These are phyloP conservation scores for Chrysodeixis includens DNA, from an alignment of 2,888 invertebrate species.

Conservation along the genomic window DNA sequence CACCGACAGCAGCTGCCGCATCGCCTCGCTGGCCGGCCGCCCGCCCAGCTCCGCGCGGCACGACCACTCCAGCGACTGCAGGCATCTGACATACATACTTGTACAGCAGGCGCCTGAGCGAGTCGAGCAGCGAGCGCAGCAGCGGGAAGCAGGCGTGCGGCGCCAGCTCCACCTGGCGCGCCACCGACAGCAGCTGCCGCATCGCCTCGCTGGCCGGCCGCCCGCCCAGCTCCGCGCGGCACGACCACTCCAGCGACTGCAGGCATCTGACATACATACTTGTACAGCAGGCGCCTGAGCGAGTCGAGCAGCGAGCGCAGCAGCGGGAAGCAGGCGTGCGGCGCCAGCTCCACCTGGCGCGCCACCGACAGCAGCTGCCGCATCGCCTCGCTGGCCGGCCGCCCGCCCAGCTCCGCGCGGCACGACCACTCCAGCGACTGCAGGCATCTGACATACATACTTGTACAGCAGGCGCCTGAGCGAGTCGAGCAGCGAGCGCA, in stretches of 20 bases:
- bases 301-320: constrained; percentile 75
- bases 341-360: constrained; percentile 91
- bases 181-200: constrained; percentile 91
- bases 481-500: constrained; percentile 72
- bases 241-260: constrained; percentile 78
- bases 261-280: constrained; percentile 82
- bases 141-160: constrained; percentile 79
- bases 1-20: constrained; percentile 91
- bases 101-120: constrained; percentile 73
- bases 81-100: constrained; percentile 82
- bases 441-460: constrained; percentile 79
- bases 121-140: constrained; percentile 73
- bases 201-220: constrained; percentile 90
- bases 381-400: constrained; percentile 90
- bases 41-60: constrained; percentile 77
- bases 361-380: constrained; percentile 92
- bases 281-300: constrained; percentile 74
- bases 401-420: constrained; percentile 73
- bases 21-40: constrained; percentile 89
- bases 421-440: constrained; percentile 80
- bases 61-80: constrained; percentile 78
- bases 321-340: constrained; percentile 77
- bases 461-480: no score
- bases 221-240: constrained; percentile 75
- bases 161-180: constrained; percentile 92